These are phyloP conservation scores for Xestobium rufovillosum DNA, from an alignment of 2,888 invertebrate genomes.

Conservation along the genomic window DNA sequence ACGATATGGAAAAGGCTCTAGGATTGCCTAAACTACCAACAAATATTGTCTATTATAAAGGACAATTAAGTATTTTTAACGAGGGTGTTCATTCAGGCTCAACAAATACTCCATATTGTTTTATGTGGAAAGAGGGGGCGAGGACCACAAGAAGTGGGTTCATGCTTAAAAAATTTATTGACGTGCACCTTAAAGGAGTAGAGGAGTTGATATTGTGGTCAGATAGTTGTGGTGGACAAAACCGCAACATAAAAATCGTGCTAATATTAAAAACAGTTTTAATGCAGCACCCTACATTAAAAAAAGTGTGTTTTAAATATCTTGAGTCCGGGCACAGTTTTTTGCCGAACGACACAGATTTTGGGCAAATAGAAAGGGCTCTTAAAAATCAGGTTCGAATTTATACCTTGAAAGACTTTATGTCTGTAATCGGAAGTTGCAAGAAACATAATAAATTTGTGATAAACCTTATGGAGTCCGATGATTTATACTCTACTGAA, in stretches of 20 bases:
- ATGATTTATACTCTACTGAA: constrained; percentile 14
- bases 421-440: constrained; percentile 16
- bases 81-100: constrained; percentile 10
- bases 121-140: constrained; percentile 6
- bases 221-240: no score
- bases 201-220: constrained; percentile 10
- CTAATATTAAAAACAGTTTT: constrained; percentile 4
- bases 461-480: constrained; percentile 12
- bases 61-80: constrained; percentile 8
- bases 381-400: constrained; percentile 18
- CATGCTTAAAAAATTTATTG: constrained; percentile 8
- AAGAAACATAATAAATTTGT: constrained; percentile 15
- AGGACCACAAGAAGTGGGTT: constrained; percentile 10
- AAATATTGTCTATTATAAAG: constrained; percentile 8
- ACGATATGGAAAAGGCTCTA: constrained; percentile 10
- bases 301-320: constrained; percentile 4
- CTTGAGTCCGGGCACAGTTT: constrained; percentile 12
- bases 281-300: constrained; percentile 6
- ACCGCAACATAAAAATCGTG: no score
- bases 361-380: constrained; percentile 19
- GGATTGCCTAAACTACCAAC: no score
- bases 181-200: constrained; percentile 9
- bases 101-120: constrained; percentile 10
- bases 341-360: constrained; percentile 14
- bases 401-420: constrained; percentile 18